Conservation (phyloP, 2,797 vertebrate genomes). For the Acropternis orthonyx region DNA sequence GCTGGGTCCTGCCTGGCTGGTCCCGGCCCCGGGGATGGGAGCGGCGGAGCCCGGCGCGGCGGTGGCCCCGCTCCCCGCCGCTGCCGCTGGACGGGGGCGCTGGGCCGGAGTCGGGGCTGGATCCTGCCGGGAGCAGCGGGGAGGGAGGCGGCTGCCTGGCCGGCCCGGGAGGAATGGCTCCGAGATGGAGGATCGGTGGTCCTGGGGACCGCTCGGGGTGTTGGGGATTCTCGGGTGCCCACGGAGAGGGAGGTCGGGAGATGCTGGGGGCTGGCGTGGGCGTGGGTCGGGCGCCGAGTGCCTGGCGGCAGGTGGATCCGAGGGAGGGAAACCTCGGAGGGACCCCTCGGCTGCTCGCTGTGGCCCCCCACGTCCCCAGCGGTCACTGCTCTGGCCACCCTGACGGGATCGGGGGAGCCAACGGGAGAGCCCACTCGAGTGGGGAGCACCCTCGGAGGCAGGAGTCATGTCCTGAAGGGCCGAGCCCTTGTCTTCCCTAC, state of each 20-base stretch:
- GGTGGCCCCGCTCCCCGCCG: neutral
- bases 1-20: neutral
- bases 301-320: neutral
- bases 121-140: neutral
- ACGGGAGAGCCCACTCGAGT: neutral
- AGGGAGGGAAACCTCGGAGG: neutral
- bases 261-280: neutral
- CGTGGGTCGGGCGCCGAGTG: neutral
- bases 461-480: neutral
- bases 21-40: neutral
- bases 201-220: neutral
- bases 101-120: neutral
- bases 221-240: neutral
- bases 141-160: neutral
- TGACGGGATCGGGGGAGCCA: neutral
- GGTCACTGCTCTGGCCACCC: neutral
- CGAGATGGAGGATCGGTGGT: neutral
- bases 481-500: neutral
- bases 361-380: neutral
- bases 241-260: neutral
- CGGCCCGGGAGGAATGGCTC: neutral
- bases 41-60: neutral
- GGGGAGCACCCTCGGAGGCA: neutral
- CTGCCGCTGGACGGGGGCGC: neutral
- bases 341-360: neutral